Base-by-base conservation (phyloP, 1,140 invertebrate genomes). In the Lasaia peninsularis region DNA sequence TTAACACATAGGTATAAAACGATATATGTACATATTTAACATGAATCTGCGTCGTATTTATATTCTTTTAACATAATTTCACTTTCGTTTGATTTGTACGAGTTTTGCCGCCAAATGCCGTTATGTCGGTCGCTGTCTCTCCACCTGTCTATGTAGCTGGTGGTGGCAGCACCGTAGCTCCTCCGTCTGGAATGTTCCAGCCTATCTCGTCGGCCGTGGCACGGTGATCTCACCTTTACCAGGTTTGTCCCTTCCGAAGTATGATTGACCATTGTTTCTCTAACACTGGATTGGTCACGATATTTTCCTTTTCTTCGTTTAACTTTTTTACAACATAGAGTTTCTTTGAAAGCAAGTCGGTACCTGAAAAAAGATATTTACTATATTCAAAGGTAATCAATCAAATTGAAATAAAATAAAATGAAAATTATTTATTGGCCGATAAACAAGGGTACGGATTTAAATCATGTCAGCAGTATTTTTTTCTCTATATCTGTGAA, bases 281-380 rank as follows among this genome's bases (percentile, higher is more conserved):
- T 83, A 64, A 92, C 85, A 78, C 91, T 92, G 11, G 91, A 92
- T 21, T 91, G 91, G 2, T 92, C 91, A 0, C 90, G 62, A 35
- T 91, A 90, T 16, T 85, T 89, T 56, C 86, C 90, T 35, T 82
- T 87, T 52, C 73, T 78, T 48, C 76, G 72, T 12, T 76, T 80
- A 14, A 80, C 86, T 2, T 80, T 74, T 34, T 79, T 82, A 58
- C 92, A 91, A 65, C 92, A 94, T 1, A 95, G 86, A 1, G 93
- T 93, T 70, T 94, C 92, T 55, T 91, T 92, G 67, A 97, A 97
- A 1, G 96, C 96, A 1, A 92, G 90, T 10, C 96, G 89, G 82
- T 96, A 98, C 66, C 94, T 94, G 73, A 4, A 11, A 37, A 2
- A 28, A 32, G 49, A n/a, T 12, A 2, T n/a, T n/a, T n/a, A 21